These are phyloP conservation scores for Tenebrosternarchus preto DNA, from an alignment of 2,113 vertebrate species.

Conservation along the genomic window DNA sequence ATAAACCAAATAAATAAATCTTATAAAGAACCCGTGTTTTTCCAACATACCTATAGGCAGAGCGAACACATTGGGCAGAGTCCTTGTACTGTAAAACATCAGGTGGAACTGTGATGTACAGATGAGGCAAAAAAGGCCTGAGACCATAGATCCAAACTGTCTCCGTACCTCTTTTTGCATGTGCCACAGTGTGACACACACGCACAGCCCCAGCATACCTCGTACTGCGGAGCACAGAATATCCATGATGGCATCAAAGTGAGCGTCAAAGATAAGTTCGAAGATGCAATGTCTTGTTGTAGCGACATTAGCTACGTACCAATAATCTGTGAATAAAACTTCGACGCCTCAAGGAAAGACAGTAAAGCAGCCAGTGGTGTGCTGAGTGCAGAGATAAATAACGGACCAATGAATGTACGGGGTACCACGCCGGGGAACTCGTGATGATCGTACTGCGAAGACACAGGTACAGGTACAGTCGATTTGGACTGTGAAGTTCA, in stretches of 20 bases:
- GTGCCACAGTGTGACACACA: slow-evolving; percentile 82
- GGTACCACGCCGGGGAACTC: slow-evolving; percentile 96
- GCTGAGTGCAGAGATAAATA: slow-evolving; percentile 80
- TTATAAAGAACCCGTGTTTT: no score
- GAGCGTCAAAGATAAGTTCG: neutral
- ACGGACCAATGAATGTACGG: slow-evolving; percentile 88
- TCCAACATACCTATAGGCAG: slow-evolving; percentile 81
- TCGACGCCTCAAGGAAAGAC: slow-evolving; percentile 77
- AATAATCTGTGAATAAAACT: slow-evolving; percentile 84
- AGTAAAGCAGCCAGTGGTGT: slow-evolving; percentile 78
- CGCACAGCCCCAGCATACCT: slow-evolving; percentile 81
- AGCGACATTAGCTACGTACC: slow-evolving; percentile 47
- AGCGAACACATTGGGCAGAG: slow-evolving; percentile 90
- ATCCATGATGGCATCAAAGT: neutral
- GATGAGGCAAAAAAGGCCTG: slow-evolving; percentile 83
- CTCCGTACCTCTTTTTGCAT: slow-evolving; percentile 84
- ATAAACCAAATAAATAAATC: no score
- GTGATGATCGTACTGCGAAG: slow-evolving; percentile 91
- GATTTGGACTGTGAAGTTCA: neutral
- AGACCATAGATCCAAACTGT: slow-evolving; percentile 85
- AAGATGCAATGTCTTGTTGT: neutral
- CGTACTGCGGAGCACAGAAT: slow-evolving; percentile 75
- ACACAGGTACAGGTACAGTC: no score
- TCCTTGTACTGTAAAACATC: slow-evolving; percentile 95
- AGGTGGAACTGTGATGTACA: slow-evolving; percentile 93